Evolutionary conservation across 2,113 vertebrate species (phyloP).

Genomic region (Cottus gobio): DNA sequence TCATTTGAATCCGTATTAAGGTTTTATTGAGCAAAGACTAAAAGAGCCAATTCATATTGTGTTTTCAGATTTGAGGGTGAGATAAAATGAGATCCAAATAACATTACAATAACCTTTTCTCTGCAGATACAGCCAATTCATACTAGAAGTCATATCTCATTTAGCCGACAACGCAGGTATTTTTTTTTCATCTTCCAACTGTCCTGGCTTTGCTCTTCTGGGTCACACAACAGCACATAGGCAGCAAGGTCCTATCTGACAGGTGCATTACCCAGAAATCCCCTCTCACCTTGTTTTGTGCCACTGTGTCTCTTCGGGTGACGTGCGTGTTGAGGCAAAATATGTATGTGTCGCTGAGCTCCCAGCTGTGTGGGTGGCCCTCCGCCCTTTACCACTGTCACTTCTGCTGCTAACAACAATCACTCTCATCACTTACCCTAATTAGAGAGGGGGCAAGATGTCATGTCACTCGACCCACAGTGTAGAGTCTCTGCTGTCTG

Average conservation of each 20-base stretch:
- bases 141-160: slow-evolving; percentile 19
- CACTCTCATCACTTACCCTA: slow-evolving; percentile 45
- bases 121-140: slow-evolving; percentile 11
- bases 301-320: slow-evolving; percentile 31
- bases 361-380: slow-evolving; percentile 50
- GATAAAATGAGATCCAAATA: neutral
- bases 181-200: slow-evolving; percentile 42
- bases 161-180: slow-evolving; percentile 37
- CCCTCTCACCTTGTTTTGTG: slow-evolving; percentile 64
- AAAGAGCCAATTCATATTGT: neutral
- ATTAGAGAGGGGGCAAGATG: slow-evolving; percentile 48
- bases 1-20: slow-evolving; percentile 21
- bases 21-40: slow-evolving; percentile 3
- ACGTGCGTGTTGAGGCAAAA: slow-evolving; percentile 52
- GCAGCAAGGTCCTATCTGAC: slow-evolving; percentile 63
- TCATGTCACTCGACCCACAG: slow-evolving; percentile 36
- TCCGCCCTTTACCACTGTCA: slow-evolving; percentile 50
- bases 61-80: neutral
- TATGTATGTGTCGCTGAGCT: slow-evolving; percentile 43
- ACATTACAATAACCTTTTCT: neutral
- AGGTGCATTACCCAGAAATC: slow-evolving; percentile 49
- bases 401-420: slow-evolving; percentile 45
- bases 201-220: slow-evolving; percentile 32
- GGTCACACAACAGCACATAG: slow-evolving; percentile 42
- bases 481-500: slow-evolving; percentile 12